A percentile compares a stretch with the other conserved stretches of the same genome.
Evolutionary conservation across 2,888 invertebrate species (phyloP).

Genomic region (Criorhina ranunculi): DNA sequence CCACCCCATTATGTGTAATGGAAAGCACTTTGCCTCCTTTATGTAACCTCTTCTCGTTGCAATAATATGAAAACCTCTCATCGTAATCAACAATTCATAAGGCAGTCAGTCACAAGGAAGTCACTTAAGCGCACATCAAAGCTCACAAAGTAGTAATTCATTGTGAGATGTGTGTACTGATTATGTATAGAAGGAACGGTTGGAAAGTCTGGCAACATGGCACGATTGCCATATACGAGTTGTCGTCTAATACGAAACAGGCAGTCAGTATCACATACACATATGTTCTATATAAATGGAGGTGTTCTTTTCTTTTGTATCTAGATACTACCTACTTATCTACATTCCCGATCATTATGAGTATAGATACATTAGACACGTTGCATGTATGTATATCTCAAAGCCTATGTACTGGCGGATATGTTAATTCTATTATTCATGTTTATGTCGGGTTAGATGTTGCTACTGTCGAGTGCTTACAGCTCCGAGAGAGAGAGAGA

Average conservation of each 20-base stretch:
- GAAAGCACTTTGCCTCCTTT: constrained; percentile 51
- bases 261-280: background rate
- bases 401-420: constrained; percentile 20
- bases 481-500: too few relatives aligned
- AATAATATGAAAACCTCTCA: constrained; percentile 40
- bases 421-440: constrained; percentile 64
- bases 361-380: constrained; percentile 22
- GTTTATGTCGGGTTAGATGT: constrained; percentile 26
- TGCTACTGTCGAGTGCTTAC: constrained; percentile 10
- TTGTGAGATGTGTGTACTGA: constrained; percentile 50
- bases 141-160: constrained; percentile 64
- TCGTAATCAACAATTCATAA: constrained; percentile 71
- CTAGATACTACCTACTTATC: constrained; percentile 51
- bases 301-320: constrained; percentile 38
- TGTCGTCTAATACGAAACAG: constrained; percentile 1
- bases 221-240: constrained; percentile 37
- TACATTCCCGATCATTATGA: constrained; percentile 62
- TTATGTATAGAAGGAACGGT: constrained; percentile 27
- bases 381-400: constrained; percentile 2
- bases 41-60: constrained; percentile 41
- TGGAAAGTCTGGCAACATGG: constrained; percentile 53
- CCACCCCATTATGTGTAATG: constrained; percentile 8
- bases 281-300: constrained; percentile 14
- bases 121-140: constrained; percentile 71
- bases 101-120: constrained; percentile 73